These are phyloP conservation scores for Typhlichthys eigenmanni DNA, from an alignment of 2,797 vertebrate species.

Conservation along the genomic window DNA sequence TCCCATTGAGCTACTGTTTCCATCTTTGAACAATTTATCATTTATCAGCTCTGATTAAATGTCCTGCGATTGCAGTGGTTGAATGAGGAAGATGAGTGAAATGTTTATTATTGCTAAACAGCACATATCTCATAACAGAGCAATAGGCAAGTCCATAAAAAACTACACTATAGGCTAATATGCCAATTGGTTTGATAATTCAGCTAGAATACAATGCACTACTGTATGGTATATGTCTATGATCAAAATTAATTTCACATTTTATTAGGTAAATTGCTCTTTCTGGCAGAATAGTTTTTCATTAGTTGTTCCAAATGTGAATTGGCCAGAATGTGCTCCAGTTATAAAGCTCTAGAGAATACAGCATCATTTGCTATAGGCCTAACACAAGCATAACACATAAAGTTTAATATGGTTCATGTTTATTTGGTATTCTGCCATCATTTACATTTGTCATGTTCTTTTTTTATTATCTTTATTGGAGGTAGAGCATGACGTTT, in stretches of 20 bases:
- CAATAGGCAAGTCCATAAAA: constrained; percentile 21
- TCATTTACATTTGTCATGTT: too few species aligned
- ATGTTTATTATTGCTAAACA: background rate
- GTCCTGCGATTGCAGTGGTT: background rate
- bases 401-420: too few species aligned
- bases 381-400: too few species aligned
- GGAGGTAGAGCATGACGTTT: too few species aligned
- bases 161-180: background rate
- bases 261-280: constrained; percentile 9
- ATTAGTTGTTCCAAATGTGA: too few species aligned
- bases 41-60: constrained; percentile 10
- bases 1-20: too few species aligned
- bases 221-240: constrained; percentile 21
- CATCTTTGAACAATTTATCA: constrained; percentile 9
- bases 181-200: constrained; percentile 32
- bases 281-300: background rate
- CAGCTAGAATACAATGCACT: constrained; percentile 21
- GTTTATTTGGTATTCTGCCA: too few species aligned
- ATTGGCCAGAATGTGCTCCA: too few species aligned
- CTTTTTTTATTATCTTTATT: too few species aligned
- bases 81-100: too few species aligned
- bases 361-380: too few species aligned
- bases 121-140: constrained; percentile 11
- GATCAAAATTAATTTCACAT: constrained; percentile 10
- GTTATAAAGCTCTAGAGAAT: too few species aligned